Percentiles rank a stretch among this genome's conserved stretches.
These are phyloP conservation scores for Emydocephalus ijimae DNA, from an alignment of 2,113 vertebrate genomes.

Conservation along the genomic window DNA sequence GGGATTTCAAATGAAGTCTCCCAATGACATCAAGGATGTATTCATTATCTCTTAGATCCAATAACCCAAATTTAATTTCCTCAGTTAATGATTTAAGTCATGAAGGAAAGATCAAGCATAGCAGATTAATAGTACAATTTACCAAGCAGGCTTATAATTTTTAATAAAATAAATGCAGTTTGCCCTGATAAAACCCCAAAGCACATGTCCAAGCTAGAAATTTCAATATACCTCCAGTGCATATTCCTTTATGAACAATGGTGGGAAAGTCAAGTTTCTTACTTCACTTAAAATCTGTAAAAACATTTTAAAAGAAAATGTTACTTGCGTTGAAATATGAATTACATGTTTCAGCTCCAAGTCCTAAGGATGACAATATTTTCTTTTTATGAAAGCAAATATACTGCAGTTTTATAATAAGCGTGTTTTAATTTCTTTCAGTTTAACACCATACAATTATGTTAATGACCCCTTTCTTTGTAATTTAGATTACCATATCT, in stretches of 20 bases:
- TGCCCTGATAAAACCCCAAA: not conserved
- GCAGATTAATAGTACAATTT: not conserved
- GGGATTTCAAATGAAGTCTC: not conserved
- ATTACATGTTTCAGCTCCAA: not conserved
- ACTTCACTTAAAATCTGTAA: slow-evolving; percentile 90
- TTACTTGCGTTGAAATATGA: not conserved
- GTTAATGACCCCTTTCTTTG: not conserved
- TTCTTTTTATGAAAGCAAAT: not conserved
- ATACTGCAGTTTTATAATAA: not conserved
- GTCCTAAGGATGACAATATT: not conserved
- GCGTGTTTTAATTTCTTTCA: not conserved
- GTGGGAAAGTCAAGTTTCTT: slow-evolving; percentile 83
- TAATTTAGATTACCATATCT: not conserved
- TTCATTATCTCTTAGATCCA: not conserved
- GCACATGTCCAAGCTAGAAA: not conserved
- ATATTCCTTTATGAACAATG: slow-evolving; percentile 84
- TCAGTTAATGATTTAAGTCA: not conserved
- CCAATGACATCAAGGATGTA: not conserved
- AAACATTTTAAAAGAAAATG: slow-evolving; percentile 34
- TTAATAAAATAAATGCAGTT: not conserved
- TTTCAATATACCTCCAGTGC: slow-evolving; percentile 80
- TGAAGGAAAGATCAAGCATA: not conserved
- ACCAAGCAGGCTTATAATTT: not conserved
- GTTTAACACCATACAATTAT: not conserved
- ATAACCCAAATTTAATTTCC: not conserved